phyloP scores from a whole-genome alignment of 2,113 vertebrate species.

The Lepisosteus oculatus region DNA sequence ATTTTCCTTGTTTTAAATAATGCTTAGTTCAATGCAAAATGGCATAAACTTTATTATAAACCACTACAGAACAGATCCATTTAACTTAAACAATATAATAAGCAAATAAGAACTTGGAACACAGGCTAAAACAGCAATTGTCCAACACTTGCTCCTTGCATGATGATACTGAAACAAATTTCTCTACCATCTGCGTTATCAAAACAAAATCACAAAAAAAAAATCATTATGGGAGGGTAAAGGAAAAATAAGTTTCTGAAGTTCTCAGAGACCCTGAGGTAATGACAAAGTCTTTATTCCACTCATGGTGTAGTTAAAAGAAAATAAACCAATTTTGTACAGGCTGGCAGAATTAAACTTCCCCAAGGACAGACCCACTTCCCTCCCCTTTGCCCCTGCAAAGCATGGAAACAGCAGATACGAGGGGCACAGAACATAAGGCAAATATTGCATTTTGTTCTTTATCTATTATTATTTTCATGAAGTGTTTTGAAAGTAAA shows the following conservation, averaged over 20 bases:
- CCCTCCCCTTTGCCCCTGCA: slow-evolving; percentile 51
- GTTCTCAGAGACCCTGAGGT: slow-evolving; percentile 7
- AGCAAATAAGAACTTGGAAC: too few species aligned
- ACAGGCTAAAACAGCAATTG: too few species aligned
- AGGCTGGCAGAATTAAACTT: slow-evolving; percentile 13
- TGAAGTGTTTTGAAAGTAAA: slow-evolving; percentile 91
- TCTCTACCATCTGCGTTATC: too few species aligned
- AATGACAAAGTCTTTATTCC: slow-evolving; percentile 26
- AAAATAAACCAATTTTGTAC: slow-evolving; percentile 40
- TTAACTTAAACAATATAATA: too few species aligned
- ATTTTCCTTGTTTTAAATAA: not conserved
- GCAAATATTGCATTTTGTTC: slow-evolving; percentile 81
- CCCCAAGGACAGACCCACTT: slow-evolving; percentile 43
- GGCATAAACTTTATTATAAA: too few species aligned
- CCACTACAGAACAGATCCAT: too few species aligned
- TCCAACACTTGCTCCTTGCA: too few species aligned
- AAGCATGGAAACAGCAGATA: slow-evolving; percentile 87
- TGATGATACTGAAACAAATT: too few species aligned
- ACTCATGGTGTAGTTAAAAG: slow-evolving; percentile 41
- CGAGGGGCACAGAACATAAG: slow-evolving; percentile 74
- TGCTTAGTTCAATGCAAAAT: not conserved
- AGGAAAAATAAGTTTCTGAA: not conserved
- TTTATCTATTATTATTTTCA: slow-evolving; percentile 91
- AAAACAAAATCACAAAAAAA: too few species aligned
- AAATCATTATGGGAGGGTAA: too few species aligned